A percentile compares a stretch with the other conserved stretches of the same genome.
phyloP scores from a whole-genome alignment of 1,140 invertebrate species.

The Lordiphosa clarofinis region DNA sequence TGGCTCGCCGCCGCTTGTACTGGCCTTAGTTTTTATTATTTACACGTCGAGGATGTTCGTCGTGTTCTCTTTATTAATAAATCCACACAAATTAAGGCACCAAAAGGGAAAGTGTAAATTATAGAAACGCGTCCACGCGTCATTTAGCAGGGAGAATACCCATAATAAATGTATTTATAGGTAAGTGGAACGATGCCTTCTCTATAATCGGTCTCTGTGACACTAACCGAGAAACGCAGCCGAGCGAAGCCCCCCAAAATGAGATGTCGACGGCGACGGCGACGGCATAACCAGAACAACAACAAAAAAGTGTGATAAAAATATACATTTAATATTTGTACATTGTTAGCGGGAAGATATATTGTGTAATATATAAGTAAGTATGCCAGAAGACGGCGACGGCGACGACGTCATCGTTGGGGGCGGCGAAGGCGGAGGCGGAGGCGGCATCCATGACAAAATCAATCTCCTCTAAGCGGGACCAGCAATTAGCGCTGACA shows the following conservation, averaged over 20 bases:
- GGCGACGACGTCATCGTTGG: slow-evolving; percentile 36
- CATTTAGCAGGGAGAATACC: slow-evolving; percentile 75
- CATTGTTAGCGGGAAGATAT: slow-evolving; percentile 75
- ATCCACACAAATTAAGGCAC: slow-evolving; percentile 50
- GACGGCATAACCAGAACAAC: neutral
- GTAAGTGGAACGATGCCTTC: slow-evolving; percentile 72
- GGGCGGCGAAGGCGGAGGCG: slow-evolving; percentile 3
- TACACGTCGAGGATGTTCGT: too few relatives aligned
- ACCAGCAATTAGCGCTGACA: slow-evolving; percentile 50
- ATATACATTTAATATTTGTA: slow-evolving; percentile 78
- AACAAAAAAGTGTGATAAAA: slow-evolving; percentile 69
- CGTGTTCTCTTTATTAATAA: slow-evolving; percentile 43
- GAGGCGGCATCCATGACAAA: slow-evolving; percentile 41
- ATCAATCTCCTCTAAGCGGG: slow-evolving; percentile 55
- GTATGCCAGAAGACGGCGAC: neutral
- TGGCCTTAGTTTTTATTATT: slow-evolving; percentile 29
- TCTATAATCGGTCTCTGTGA: slow-evolving; percentile 69
- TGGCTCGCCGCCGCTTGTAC: slow-evolving; percentile 1
- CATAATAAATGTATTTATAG: slow-evolving; percentile 76
- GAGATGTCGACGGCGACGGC: neutral
- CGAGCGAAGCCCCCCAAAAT: neutral
- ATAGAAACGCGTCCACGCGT: slow-evolving; percentile 68
- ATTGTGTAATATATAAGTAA: slow-evolving; percentile 59
- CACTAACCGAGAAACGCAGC: slow-evolving; percentile 68
- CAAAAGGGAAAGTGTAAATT: slow-evolving; percentile 67